A percentile compares a stretch with the other conserved stretches of the same genome.
phyloP scores from a whole-genome alignment of 1,140 invertebrate genomes.

The Neodiprion fabricii region DNA sequence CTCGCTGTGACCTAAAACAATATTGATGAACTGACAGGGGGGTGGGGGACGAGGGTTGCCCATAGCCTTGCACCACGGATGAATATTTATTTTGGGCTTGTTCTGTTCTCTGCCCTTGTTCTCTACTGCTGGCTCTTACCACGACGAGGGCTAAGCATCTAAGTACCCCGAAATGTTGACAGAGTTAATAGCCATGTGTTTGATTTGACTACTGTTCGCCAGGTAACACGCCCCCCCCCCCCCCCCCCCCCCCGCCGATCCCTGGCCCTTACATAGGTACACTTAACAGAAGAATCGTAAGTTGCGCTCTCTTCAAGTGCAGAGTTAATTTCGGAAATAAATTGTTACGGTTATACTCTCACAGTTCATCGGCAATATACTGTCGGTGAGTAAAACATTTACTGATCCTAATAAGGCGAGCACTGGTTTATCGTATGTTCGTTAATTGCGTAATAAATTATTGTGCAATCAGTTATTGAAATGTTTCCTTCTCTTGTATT shows the following conservation, averaged over 20 bases:
- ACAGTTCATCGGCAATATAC: too few species aligned
- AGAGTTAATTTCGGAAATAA: too few species aligned
- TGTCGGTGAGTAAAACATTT: too few species aligned
- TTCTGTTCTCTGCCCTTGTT: constrained; percentile 39
- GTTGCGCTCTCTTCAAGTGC: not conserved
- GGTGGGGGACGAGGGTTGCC: not conserved
- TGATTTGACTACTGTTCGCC: constrained; percentile 53
- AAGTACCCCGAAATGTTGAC: constrained; percentile 49
- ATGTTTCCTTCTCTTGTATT: too few species aligned
- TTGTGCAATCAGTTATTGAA: too few species aligned
- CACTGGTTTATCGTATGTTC: too few species aligned
- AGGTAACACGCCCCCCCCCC: constrained; percentile 31
- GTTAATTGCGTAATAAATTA: too few species aligned
- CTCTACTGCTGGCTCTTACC: not conserved
- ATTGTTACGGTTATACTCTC: too few species aligned
- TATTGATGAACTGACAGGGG: constrained; percentile 34
- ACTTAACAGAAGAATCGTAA: not conserved
- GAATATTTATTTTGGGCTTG: constrained; percentile 50
- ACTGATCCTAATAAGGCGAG: too few species aligned
- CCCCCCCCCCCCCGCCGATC: too few species aligned
- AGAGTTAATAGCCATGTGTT: constrained; percentile 54
- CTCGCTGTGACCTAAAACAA: constrained; percentile 46
- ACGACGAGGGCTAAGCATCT: constrained; percentile 21
- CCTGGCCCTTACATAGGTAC: too few species aligned
- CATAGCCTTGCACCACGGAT: not conserved